Conservation (phyloP, 64 coral and sea anemone genomes). For the Montipora cactus region DNA sequence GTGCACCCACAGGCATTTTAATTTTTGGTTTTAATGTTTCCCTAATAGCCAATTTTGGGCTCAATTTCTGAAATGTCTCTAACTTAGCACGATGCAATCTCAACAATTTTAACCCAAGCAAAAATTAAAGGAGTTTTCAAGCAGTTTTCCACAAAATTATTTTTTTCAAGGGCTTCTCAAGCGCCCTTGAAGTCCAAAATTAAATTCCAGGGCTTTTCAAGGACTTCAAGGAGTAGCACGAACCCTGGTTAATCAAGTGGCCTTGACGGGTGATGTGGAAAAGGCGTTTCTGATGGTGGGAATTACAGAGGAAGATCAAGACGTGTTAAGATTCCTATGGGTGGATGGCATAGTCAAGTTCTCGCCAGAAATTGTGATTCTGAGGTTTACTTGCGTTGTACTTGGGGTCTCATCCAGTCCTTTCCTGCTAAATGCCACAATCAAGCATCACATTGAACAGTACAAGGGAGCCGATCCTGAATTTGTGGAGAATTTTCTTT, state of each 20-base stretch:
- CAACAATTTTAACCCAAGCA: no score
- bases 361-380: slow-evolving; percentile 34
- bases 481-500: slow-evolving; percentile 16
- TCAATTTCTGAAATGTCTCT: no score
- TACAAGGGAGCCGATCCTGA: slow-evolving; percentile 1
- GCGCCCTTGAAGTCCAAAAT: no score
- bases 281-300: slow-evolving; percentile 57
- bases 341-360: slow-evolving; percentile 18
- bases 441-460: slow-evolving; percentile 55
- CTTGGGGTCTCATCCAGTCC: slow-evolving; percentile 50
- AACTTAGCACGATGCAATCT: no score
- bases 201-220: no score
- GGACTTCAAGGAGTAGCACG: no score
- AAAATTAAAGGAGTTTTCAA: no score
- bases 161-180: no score
- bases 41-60: no score
- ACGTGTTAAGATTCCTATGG: slow-evolving; percentile 64
- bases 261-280: slow-evolving; percentile 36
- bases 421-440: slow-evolving; percentile 48
- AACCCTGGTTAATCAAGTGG: not conserved
- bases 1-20: no score
- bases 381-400: slow-evolving; percentile 39
- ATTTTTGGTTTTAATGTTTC: no score
- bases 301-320: slow-evolving; percentile 17
- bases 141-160: no score